Evolutionary conservation across 2,888 invertebrate species (phyloP).

Genomic region (Synergus gifuensis): DNA sequence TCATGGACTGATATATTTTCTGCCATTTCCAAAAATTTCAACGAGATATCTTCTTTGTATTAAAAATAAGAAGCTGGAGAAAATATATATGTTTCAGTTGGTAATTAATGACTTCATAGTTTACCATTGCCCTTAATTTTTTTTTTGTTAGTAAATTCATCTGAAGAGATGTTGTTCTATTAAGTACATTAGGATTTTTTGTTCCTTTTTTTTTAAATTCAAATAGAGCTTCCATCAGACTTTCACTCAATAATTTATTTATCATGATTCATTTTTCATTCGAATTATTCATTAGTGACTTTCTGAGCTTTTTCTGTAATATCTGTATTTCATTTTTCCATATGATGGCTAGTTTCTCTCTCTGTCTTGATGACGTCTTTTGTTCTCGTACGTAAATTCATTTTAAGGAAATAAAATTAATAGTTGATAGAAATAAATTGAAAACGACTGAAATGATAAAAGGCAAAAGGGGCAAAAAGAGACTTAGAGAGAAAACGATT

Average conservation of each 20-base stretch:
- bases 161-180: too few relatives aligned
- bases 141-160: too few relatives aligned
- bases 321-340: slow-evolving; percentile 41
- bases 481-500: slow-evolving; percentile 57
- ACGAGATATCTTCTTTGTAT: too few relatives aligned
- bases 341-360: slow-evolving; percentile 45
- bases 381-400: not conserved
- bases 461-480: slow-evolving; percentile 36
- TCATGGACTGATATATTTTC: too few relatives aligned
- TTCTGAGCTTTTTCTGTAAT: slow-evolving; percentile 14
- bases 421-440: not conserved
- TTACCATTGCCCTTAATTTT: too few relatives aligned
- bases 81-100: too few relatives aligned
- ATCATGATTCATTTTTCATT: not conserved
- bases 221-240: not conserved
- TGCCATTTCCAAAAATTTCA: too few relatives aligned
- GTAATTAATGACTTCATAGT: too few relatives aligned
- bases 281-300: slow-evolving; percentile 3
- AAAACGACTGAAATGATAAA: slow-evolving; percentile 4
- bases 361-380: slow-evolving; percentile 31
- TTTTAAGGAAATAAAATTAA: slow-evolving; percentile 8
- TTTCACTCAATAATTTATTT: not conserved
- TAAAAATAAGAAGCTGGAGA: too few relatives aligned
- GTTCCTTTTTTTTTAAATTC: not conserved
- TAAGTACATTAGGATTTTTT: not conserved